These are phyloP conservation scores for Capitella teleta DNA, from an alignment of 1,140 invertebrate species.

Conservation along the genomic window DNA sequence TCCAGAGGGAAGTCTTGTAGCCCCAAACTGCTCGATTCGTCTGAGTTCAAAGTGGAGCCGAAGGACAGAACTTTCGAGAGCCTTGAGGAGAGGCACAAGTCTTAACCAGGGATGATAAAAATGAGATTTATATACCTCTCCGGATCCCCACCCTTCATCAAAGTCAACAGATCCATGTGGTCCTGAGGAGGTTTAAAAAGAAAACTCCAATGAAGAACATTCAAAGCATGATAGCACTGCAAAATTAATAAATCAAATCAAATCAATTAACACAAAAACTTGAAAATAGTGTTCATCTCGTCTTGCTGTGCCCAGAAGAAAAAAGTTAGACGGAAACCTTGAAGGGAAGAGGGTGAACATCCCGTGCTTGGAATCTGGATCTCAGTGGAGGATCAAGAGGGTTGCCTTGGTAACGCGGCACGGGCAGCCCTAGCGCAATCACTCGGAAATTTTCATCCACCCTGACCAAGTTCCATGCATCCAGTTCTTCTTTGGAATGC, in stretches of 20 bases:
- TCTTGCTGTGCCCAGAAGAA: background rate
- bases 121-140: too few relatives aligned
- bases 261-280: background rate
- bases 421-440: constrained; percentile 38
- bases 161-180: too few relatives aligned
- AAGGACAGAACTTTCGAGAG: constrained; percentile 62
- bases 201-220: too few relatives aligned
- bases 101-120: background rate
- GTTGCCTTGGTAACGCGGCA: constrained; percentile 60
- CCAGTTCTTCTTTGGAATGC: constrained; percentile 64
- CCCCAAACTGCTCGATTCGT: constrained; percentile 55
- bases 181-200: too few relatives aligned
- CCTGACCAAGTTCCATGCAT: constrained; percentile 73
- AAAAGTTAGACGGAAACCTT: constrained; percentile 16
- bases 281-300: background rate
- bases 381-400: constrained; percentile 88
- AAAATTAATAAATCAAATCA: background rate
- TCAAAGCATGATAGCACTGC: too few relatives aligned
- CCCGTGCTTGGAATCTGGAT: constrained; percentile 85
- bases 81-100: too few relatives aligned
- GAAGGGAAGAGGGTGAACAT: constrained; percentile 52
- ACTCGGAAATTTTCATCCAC: constrained; percentile 66
- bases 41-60: constrained; percentile 60
- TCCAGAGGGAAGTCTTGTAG: constrained; percentile 86
- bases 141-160: too few relatives aligned